Percentiles rank a stretch among this genome's conserved stretches.
Conservation (phyloP, 64 coral and sea anemone species). For the Montipora efflorescens region DNA sequence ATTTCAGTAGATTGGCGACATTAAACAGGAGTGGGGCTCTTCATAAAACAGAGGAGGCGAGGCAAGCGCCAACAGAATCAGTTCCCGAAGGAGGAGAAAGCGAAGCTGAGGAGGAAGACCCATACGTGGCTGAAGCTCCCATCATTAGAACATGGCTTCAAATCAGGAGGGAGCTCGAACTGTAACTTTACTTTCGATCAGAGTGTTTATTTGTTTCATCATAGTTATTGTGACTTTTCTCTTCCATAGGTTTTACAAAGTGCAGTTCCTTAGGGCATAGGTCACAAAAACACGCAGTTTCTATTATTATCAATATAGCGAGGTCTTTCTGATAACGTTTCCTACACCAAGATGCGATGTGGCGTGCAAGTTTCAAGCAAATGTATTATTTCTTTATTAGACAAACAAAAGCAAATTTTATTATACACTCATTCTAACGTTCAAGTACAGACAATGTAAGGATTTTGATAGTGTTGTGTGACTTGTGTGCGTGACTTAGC, state of each 20-base stretch:
- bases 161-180: slow-evolving; percentile 1
- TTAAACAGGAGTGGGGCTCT: background rate
- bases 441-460: background rate
- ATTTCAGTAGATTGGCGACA: background rate
- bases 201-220: background rate
- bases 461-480: background rate
- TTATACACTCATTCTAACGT: background rate
- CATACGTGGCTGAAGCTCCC: slow-evolving; percentile 14
- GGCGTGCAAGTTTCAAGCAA: slow-evolving; percentile 9
- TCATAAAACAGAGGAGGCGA: background rate
- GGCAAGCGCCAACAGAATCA: too few species aligned
- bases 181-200: background rate
- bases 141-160: slow-evolving; percentile 6
- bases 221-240: background rate
- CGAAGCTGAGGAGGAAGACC: slow-evolving; percentile 1
- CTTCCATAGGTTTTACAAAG: background rate
- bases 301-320: background rate
- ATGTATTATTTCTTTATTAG: background rate
- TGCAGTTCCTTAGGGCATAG: background rate
- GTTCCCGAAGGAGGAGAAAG: background rate
- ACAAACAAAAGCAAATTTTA: background rate
- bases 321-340: slow-evolving; percentile 4
- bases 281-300: slow-evolving; percentile 4
- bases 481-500: background rate
- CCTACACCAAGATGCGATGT: background rate